These are phyloP conservation scores for Saguinus imperator DNA, from an alignment of 2,113 vertebrate genomes.

Conservation along the genomic window DNA sequence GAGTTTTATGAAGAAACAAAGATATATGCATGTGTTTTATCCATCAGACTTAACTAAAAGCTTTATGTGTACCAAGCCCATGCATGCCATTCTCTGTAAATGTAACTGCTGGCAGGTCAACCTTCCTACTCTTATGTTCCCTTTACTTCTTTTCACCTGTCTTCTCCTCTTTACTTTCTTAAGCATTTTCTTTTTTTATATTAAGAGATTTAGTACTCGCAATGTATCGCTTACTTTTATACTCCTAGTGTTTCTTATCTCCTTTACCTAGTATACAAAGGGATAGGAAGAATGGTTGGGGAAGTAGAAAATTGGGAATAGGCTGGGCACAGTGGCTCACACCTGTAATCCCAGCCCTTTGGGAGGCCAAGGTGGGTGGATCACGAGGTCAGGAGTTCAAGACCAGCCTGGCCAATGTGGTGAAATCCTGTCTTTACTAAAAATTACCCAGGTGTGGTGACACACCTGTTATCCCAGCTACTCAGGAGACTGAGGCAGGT, in stretches of 20 bases:
- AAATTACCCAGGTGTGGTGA: too few relatives aligned
- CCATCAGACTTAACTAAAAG: not conserved
- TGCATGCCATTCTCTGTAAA: not conserved
- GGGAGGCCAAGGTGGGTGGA: too few relatives aligned
- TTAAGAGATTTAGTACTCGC: not conserved
- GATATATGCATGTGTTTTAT: not conserved
- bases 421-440: too few relatives aligned
- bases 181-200: not conserved
- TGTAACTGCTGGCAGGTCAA: not conserved
- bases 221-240: not conserved
- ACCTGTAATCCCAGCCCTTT: too few relatives aligned
- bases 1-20: not conserved
- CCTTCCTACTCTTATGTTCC: not conserved
- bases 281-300: not conserved
- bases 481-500: too few relatives aligned
- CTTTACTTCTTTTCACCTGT: not conserved
- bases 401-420: too few relatives aligned
- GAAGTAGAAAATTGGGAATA: not conserved
- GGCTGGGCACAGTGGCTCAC: too few relatives aligned
- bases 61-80: not conserved
- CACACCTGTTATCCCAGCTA: too few relatives aligned
- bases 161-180: not conserved
- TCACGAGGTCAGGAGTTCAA: too few relatives aligned
- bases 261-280: not conserved
- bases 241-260: not conserved